Percentiles rank a stretch among this genome's conserved stretches.
phyloP scores from a whole-genome alignment of 2,888 invertebrate genomes.

The Caradrina kadenii region DNA sequence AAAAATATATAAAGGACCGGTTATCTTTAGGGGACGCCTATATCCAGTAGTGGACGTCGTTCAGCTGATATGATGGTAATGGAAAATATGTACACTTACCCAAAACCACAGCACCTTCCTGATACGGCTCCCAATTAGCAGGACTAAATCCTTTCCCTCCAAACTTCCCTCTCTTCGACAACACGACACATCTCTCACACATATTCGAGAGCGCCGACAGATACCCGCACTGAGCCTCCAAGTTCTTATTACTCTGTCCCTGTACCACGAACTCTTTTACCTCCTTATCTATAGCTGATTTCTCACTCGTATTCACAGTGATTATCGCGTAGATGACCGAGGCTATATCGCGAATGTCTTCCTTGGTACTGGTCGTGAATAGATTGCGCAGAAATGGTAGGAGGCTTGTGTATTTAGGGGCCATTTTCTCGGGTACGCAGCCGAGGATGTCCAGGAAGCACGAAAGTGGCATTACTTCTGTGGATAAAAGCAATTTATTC shows the following conservation, averaged over 20 bases:
- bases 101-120: constrained; percentile 90
- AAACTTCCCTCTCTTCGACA: constrained; percentile 83
- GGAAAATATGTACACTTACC: constrained; percentile 81
- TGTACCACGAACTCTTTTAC: constrained; percentile 89
- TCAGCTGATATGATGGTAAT: too few relatives aligned
- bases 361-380: constrained; percentile 92
- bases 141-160: constrained; percentile 85
- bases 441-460: constrained; percentile 96
- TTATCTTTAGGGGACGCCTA: too few relatives aligned
- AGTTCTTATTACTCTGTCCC: constrained; percentile 89
- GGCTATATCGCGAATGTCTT: constrained; percentile 93
- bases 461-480: constrained; percentile 92
- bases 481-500: constrained; percentile 38
- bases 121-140: constrained; percentile 91
- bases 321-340: constrained; percentile 94
- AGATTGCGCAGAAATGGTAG: constrained; percentile 92
- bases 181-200: constrained; percentile 92
- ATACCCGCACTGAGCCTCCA: constrained; percentile 95
- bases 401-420: constrained; percentile 91
- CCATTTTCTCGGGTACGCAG: constrained; percentile 93
- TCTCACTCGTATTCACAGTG: constrained; percentile 91
- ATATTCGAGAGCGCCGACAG: constrained; percentile 93
- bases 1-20: too few relatives aligned
- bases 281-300: constrained; percentile 85
- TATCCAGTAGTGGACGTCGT: too few relatives aligned